These are phyloP conservation scores for Eulemur macaco DNA, from an alignment of 2,113 vertebrate species.

Conservation along the genomic window DNA sequence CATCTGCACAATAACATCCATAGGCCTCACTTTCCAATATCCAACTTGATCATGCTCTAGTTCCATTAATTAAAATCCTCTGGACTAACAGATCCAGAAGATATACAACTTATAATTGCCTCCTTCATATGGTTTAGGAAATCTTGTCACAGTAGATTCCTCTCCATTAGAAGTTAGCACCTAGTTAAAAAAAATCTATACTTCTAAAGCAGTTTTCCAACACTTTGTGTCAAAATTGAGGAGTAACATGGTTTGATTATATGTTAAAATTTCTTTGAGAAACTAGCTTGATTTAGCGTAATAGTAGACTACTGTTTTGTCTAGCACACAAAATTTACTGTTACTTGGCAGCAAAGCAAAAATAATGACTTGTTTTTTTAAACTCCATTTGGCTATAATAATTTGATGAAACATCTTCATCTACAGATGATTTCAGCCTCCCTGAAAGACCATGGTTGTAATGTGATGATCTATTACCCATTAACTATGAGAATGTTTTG, in stretches of 20 bases:
- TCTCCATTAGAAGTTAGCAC: background rate
- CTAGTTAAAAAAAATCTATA: background rate
- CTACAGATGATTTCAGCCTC: conserved; percentile 72
- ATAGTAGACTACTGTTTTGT: conserved; percentile 61
- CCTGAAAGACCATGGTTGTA: conserved; percentile 54
- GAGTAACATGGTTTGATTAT: conserved; percentile 25
- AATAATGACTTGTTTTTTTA: conserved; percentile 57
- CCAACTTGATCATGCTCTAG: background rate
- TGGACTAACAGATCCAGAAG: background rate
- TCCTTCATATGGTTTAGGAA: background rate
- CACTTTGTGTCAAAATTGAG: conserved; percentile 33
- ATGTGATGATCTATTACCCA: conserved; percentile 82
- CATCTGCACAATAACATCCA: background rate
- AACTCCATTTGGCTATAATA: conserved; percentile 71
- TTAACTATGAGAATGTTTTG: conserved; percentile 81
- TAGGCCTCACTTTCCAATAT: background rate
- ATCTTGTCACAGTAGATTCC: background rate
- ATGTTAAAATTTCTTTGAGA: conserved; percentile 67
- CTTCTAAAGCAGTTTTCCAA: conserved; percentile 41
- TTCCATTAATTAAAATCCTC: background rate
- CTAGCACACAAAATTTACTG: conserved; percentile 50
- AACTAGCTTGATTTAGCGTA: conserved; percentile 24
- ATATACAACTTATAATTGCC: background rate
- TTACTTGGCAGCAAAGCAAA: conserved; percentile 62
- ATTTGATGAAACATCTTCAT: conserved; percentile 75